phyloP scores from a whole-genome alignment of 2,888 invertebrate genomes.

The Pterostichus niger region DNA sequence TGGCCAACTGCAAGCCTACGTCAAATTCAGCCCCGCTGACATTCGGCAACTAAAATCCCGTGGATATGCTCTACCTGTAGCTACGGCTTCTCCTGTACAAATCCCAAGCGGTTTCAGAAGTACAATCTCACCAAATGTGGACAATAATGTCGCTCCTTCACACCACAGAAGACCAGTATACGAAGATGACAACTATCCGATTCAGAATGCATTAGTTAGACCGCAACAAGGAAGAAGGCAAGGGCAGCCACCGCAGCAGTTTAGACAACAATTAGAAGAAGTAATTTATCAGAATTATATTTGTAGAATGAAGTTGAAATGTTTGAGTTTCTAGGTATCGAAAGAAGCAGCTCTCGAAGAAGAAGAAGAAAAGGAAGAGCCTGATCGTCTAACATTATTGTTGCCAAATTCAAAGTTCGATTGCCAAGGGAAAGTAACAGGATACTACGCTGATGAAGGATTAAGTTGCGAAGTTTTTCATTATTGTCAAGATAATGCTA shows the following conservation, averaged over 20 bases:
- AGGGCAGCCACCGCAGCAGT: slow-evolving; percentile 66
- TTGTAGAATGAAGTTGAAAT: not conserved
- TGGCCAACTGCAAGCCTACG: slow-evolving; percentile 67
- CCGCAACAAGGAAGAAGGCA: slow-evolving; percentile 68
- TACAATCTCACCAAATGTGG: slow-evolving; percentile 55
- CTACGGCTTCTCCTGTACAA: slow-evolving; percentile 63
- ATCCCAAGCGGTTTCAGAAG: slow-evolving; percentile 50
- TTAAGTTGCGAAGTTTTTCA: slow-evolving; percentile 95
- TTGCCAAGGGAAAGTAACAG: slow-evolving; percentile 89
- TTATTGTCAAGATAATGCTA: slow-evolving; percentile 93
- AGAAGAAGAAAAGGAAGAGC: slow-evolving; percentile 90
- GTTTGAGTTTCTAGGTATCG: slow-evolving; percentile 72
- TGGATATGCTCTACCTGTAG: slow-evolving; percentile 70
- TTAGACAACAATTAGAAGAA: slow-evolving; percentile 68
- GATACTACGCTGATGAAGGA: slow-evolving; percentile 94
- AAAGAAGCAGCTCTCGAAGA: slow-evolving; percentile 78
- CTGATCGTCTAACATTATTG: slow-evolving; percentile 88
- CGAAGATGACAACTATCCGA: slow-evolving; percentile 70
- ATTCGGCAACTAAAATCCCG: slow-evolving; percentile 69
- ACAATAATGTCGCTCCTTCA: slow-evolving; percentile 67
- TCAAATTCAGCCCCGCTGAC: slow-evolving; percentile 68
- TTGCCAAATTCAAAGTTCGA: slow-evolving; percentile 91
- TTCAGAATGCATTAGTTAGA: slow-evolving; percentile 70
- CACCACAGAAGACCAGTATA: slow-evolving; percentile 70
- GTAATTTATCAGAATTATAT: slow-evolving; percentile 35